Evolutionary conservation across 1,140 invertebrate species (phyloP).

Genomic region (Tetramorium simillimum): DNA sequence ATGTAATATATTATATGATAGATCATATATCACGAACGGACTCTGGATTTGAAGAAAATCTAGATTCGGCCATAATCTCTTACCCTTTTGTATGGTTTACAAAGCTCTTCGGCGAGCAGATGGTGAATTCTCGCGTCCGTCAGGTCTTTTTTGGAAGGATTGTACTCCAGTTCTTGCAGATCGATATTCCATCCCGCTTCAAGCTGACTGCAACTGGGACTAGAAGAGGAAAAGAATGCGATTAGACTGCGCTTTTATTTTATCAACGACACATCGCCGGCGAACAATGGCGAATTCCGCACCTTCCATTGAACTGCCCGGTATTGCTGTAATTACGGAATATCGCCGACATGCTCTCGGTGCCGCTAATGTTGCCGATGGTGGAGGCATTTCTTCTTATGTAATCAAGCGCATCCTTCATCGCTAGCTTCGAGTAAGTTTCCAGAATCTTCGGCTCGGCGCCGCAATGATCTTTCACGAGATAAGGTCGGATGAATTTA

Average conservation of each 20-base stretch:
- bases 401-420: slow-evolving; percentile 96
- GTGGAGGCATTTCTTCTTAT: slow-evolving; percentile 94
- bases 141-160: slow-evolving; percentile 95
- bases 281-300: slow-evolving; percentile 53
- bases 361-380: slow-evolving; percentile 92
- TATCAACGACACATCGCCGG: slow-evolving; percentile 17
- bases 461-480: slow-evolving; percentile 94
- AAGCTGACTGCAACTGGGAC: slow-evolving; percentile 92
- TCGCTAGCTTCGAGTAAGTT: slow-evolving; percentile 96
- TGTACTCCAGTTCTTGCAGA: slow-evolving; percentile 96
- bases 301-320: slow-evolving; percentile 93
- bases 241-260: slow-evolving; percentile 35
- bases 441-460: slow-evolving; percentile 97
- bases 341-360: slow-evolving; percentile 95
- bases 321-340: slow-evolving; percentile 93
- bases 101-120: slow-evolving; percentile 95
- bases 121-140: slow-evolving; percentile 97
- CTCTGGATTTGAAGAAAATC: background rate
- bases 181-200: slow-evolving; percentile 95
- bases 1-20: slow-evolving; percentile 2
- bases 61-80: slow-evolving; percentile 69
- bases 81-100: slow-evolving; percentile 95
- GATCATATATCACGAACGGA: slow-evolving; percentile 4
- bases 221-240: slow-evolving; percentile 81
- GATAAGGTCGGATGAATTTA: slow-evolving; percentile 95